Evolutionary conservation across 2,113 vertebrate species (phyloP), one percentile per base, ranked within the genome.

Genomic region (Arizona elegans): DNA sequence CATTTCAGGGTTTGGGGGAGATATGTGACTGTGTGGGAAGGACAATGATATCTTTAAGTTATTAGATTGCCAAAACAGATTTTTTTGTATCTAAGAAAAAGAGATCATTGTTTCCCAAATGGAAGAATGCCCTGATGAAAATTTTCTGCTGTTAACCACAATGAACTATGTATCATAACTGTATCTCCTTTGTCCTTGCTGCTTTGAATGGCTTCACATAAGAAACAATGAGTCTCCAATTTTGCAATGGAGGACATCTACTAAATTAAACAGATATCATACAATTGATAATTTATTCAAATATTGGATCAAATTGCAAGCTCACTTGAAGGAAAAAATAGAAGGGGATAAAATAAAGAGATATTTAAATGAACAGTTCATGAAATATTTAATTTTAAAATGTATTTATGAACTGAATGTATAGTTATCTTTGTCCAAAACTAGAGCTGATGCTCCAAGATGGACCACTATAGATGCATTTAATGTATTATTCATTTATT

Each of bases 141-240:
- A 93, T 93, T 96, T 95, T 94, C 53, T 96, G 86, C 95, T 87
- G 93, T 93, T 94, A 94, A 89, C 95, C 96, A 94, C 54, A 75
- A 13, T 75, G n/a, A 86, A 38, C 85, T 58, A 58, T 93, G 89
- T 65, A 93, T 94, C 96, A 94, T 95, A 93, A 95, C 91, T 95
- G 38, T 95, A 92, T 93, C 90, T 23, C 93, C 95, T 95, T 96
- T 96, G 91, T 96, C 75, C 90, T 94, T 94, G 87, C 93, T 90
- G 92, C 94, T 95, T 92, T 96, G 92, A 85, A 95, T 92, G 90
- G 38, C 86, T 93, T 94, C 85, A 96, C 92, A 96, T 94, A 70
- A 96, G 96, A 96, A 96, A 81, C 87, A 94, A 95, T 97, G 97
- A 96, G 95, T 95, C 96, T 95, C 92, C 93, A 90, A 96, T 92